Evolutionary conservation across 2,888 invertebrate genomes (phyloP), one percentile per base, ranked within the genome.

Genomic region (Pristionchus japonicus): DNA sequence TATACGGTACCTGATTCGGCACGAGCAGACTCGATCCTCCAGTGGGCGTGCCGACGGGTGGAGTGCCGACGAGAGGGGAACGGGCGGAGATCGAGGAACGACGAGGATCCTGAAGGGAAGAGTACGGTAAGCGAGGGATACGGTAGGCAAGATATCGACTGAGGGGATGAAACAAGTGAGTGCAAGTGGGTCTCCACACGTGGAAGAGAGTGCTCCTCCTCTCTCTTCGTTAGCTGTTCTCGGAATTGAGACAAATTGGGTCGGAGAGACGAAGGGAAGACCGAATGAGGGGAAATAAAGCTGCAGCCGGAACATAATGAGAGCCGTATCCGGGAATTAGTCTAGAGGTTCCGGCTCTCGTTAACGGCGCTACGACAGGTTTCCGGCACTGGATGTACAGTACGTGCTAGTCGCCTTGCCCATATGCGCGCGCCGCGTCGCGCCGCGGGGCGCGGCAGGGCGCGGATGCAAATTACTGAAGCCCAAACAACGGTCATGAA

Each of bases 31-130:
- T 77, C 37, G 77, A 43, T 20, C 40, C 34, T 20, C 77, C 77
- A 27, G 40, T 77, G 31, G 85, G 64, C 17, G 85, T 85, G 37
- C 43, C 37, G 11, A 47, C 17, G 43, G 85, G 85, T 61, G 85
- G 85, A 61, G 85, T 85, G 15, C 64, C 64, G n/a, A 64, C 85
- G 17, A 83, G 82, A n/a, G 85, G 85, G 27, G 85, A 64, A 64
- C 85, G 64, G 31, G 82, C 20, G 13, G 85, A 64, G 27, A 57
- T 64, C 13, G 85, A 85, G 27, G 40, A 37, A 40, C 85, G 85
- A 64, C 85, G 85, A 13, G 47, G 37, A 43, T 85, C 85, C 85
- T 85, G 64, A 37, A 64, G 40, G 40, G 64, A 85, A 40, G 27
- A 85, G 27, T 23, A 17, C n/a, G n/a, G n/a, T n/a, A n/a, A n/a